Evolutionary conservation across 2,888 invertebrate species (phyloP).

Genomic region (Anorthoa munda): DNA sequence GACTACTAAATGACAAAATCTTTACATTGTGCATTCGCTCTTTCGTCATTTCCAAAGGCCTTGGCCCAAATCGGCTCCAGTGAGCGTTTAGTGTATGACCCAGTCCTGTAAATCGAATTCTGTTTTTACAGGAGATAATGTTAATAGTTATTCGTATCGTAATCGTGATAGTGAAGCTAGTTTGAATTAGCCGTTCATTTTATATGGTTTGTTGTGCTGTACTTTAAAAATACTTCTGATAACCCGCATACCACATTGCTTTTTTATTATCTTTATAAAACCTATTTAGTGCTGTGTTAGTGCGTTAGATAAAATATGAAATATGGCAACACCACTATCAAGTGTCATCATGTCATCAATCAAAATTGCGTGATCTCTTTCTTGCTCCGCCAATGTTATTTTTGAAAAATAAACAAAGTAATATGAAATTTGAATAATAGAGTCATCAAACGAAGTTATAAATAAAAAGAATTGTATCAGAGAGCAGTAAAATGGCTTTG

Average conservation of each 20-base stretch:
- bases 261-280: too few relatives aligned
- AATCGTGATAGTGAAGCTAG: not conserved
- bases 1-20: not conserved
- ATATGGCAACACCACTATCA: slow-evolving; percentile 41
- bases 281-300: too few relatives aligned
- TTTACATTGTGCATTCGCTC: slow-evolving; percentile 31
- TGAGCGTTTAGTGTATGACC: not conserved
- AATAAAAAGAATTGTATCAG: slow-evolving; percentile 53
- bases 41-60: slow-evolving; percentile 15
- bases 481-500: slow-evolving; percentile 74
- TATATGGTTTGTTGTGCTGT: too few relatives aligned
- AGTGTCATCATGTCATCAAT: slow-evolving; percentile 56
- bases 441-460: slow-evolving; percentile 62
- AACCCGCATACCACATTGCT: too few relatives aligned
- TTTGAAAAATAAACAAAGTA: slow-evolving; percentile 73
- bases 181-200: too few relatives aligned
- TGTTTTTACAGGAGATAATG: not conserved
- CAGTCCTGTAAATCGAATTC: too few relatives aligned
- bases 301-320: not conserved
- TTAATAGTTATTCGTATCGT: not conserved
- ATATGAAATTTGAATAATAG: slow-evolving; percentile 76
- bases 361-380: slow-evolving; percentile 49
- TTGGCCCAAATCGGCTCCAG: not conserved
- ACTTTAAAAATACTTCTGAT: too few relatives aligned
- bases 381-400: slow-evolving; percentile 69